These are phyloP conservation scores for Pelosia muscerda DNA, from an alignment of 2,888 invertebrate species.

Conservation along the genomic window DNA sequence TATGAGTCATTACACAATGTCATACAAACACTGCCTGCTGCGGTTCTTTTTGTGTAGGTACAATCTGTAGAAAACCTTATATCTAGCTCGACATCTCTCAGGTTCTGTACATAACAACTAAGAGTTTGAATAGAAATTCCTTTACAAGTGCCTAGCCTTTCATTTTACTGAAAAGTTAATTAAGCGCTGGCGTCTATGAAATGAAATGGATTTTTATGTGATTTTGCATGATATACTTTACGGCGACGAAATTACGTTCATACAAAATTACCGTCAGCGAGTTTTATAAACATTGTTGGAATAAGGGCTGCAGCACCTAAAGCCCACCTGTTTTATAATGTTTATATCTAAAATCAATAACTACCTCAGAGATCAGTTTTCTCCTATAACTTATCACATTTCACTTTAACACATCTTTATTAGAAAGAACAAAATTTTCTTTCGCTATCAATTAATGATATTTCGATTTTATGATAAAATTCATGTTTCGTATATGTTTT, in stretches of 20 bases:
- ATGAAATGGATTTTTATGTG: neutral
- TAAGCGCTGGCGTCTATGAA: neutral
- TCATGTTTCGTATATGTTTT: neutral
- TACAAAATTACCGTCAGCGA: neutral
- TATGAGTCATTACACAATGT: neutral
- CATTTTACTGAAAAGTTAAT: neutral
- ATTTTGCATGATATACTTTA: neutral
- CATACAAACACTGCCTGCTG: neutral
- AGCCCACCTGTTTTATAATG: too few species aligned
- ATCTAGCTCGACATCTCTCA: neutral
- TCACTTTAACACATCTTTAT: neutral
- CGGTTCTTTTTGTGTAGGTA: neutral
- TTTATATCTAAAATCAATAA: neutral
- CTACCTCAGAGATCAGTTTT: neutral
- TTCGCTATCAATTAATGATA: neutral
- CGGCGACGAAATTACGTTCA: neutral
- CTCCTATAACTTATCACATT: neutral
- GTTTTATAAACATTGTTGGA: neutral
- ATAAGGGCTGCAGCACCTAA: too few species aligned
- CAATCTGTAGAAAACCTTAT: neutral
- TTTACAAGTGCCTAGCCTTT: constrained; percentile 5
- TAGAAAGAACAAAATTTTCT: neutral
- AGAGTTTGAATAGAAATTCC: constrained; percentile 5
- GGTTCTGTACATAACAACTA: neutral
- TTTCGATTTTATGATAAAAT: neutral